These are phyloP conservation scores for Liolophura sinensis DNA, from an alignment of 1,140 invertebrate species.

Conservation along the genomic window DNA sequence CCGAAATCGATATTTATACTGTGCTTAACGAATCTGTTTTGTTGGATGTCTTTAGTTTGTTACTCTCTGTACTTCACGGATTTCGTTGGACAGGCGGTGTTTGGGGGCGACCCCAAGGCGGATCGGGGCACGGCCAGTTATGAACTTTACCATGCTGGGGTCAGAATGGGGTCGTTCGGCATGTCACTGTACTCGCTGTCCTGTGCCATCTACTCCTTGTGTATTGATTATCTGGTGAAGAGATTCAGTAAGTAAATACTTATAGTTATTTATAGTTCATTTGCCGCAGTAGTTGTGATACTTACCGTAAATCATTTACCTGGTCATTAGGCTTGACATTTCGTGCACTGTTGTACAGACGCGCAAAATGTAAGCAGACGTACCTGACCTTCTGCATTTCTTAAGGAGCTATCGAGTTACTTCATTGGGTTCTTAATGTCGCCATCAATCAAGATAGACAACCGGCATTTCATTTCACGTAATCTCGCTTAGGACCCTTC, in stretches of 20 bases:
- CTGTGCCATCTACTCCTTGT: constrained; percentile 87
- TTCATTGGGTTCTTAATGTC: no score
- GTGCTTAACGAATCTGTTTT: constrained; percentile 93
- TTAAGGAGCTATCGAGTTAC: no score
- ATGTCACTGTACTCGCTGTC: constrained; percentile 96
- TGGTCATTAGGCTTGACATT: not conserved
- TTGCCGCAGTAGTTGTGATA: not conserved
- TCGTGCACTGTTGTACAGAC: not conserved
- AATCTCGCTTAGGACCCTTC: no score
- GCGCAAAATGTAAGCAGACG: no score
- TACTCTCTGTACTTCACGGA: constrained; percentile 97
- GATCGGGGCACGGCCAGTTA: constrained; percentile 35
- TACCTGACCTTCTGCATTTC: no score
- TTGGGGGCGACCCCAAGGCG: constrained; percentile 84
- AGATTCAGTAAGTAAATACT: constrained; percentile 69
- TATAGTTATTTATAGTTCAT: constrained; percentile 3
- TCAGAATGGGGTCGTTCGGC: constrained; percentile 92
- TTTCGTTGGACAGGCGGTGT: constrained; percentile 96
- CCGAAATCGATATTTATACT: constrained; percentile 82
- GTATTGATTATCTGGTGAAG: constrained; percentile 86
- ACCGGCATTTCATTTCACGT: no score
- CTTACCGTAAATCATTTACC: constrained; percentile 4
- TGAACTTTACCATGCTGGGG: constrained; percentile 80
- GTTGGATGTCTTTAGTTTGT: constrained; percentile 97
- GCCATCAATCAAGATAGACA: no score